Evolutionary conservation across 2,888 invertebrate genomes (phyloP), one percentile per base, ranked within the genome.

Genomic region (Herminia tarsipennalis): DNA sequence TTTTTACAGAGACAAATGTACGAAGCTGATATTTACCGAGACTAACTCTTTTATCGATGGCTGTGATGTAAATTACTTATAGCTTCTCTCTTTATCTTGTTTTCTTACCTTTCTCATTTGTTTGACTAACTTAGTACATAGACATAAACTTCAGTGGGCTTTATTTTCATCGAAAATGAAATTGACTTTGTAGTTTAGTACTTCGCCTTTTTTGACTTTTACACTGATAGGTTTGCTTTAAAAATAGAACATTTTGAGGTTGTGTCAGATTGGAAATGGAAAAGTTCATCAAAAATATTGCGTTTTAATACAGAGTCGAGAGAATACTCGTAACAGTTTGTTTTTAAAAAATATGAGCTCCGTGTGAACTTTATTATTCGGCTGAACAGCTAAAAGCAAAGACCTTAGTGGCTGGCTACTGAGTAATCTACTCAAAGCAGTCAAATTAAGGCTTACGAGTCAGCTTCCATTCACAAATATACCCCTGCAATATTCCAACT

Each of bases 51-150:
- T 52, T 55, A 59, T 53, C 41, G 51, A 62, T 57, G 54, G 60
- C 50, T 49, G 45, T 55, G 55, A 63, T 50, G 41, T 56, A 53
- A 63, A 66, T 56, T 45, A 62, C 56, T 56, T 49, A 48, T 47
- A 35, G 22, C 27, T 18, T 20, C n/a, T 24, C 45, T 32, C 50
- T 56, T 55, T 54, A 46, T 56, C 49, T 55, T 46, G 32, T 59
- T 59, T 50, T 51, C 43, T 50, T 51, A 46, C 34, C 44, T 54
- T 53, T 37, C 10, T 47, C 38, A 39, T 64, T 56, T 44, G 36
- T 51, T 50, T 54, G 6, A 21, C 28, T 20, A 42, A 30, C 22
- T 38, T 43, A 29, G 5, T 36, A 39, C 22, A 36, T 22, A 36
- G 14, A 9, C 12, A 20, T 9, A 22, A 22, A 28, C 35, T 22